phyloP scores from a whole-genome alignment of 2,797 vertebrate genomes.

The Oreochromis mossambicus region DNA sequence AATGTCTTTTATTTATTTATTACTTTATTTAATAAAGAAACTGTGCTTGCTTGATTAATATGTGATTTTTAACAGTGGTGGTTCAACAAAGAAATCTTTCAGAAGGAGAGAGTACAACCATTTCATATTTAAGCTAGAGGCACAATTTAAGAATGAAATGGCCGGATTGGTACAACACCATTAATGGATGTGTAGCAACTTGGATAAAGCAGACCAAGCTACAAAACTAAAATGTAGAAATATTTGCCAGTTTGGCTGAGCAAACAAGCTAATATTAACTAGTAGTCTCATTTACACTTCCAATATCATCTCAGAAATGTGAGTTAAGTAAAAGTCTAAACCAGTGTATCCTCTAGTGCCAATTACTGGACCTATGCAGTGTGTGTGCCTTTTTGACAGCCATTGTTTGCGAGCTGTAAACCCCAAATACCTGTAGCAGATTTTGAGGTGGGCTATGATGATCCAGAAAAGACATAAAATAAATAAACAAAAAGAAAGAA shows the following conservation, averaged over 20 bases:
- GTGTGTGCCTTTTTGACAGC: neutral
- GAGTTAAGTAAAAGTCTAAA: neutral
- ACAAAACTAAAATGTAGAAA: neutral
- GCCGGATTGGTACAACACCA: neutral
- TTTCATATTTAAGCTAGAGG: neutral
- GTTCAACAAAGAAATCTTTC: neutral
- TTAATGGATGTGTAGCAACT: neutral
- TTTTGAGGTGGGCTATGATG: neutral
- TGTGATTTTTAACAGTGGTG: neutral
- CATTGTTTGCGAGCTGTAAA: neutral
- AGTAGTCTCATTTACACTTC: neutral
- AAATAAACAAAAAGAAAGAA: neutral
- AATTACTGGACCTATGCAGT: neutral
- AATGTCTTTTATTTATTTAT: neutral
- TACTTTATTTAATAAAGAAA: neutral
- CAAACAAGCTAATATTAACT: neutral
- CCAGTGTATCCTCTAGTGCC: neutral
- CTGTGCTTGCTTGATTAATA: neutral
- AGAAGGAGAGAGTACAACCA: neutral
- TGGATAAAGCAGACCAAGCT: neutral
- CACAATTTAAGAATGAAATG: neutral
- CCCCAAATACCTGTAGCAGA: neutral
- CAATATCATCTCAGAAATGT: neutral
- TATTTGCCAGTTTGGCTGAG: neutral
- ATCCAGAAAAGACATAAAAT: neutral